phyloP scores from a whole-genome alignment of 1,140 invertebrate genomes.

The Lycorma delicatula region DNA sequence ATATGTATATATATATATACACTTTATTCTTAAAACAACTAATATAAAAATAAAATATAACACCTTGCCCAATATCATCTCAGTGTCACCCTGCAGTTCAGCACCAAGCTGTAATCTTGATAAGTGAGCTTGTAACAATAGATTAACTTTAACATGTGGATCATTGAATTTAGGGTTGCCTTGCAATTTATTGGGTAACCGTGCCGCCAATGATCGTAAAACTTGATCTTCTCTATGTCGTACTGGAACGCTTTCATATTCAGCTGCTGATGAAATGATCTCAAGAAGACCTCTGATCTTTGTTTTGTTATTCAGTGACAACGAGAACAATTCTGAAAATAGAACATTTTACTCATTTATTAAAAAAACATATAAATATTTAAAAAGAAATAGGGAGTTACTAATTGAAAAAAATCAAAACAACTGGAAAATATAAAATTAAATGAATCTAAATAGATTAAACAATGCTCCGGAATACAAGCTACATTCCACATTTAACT shows the following conservation, averaged over 20 bases:
- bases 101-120: conserved; percentile 88
- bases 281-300: conserved; percentile 95
- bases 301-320: conserved; percentile 94
- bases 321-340: conserved; percentile 82
- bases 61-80: conserved; percentile 77
- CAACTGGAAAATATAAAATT: no score
- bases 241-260: conserved; percentile 92
- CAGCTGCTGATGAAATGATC: conserved; percentile 95
- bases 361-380: not conserved
- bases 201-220: conserved; percentile 66
- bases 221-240: conserved; percentile 91
- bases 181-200: conserved; percentile 68
- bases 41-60: not conserved
- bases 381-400: not conserved
- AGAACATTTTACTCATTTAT: not conserved
- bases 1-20: no score
- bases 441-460: no score
- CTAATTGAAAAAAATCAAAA: no score
- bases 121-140: conserved; percentile 92
- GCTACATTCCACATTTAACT: no score
- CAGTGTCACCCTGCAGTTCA: conserved; percentile 95
- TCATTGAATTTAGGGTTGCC: conserved; percentile 76
- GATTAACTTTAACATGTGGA: conserved; percentile 95
- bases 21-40: no score
- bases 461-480: no score